phyloP scores from a whole-genome alignment of 2,113 vertebrate genomes.

The Aldabrachelys gigantea region DNA sequence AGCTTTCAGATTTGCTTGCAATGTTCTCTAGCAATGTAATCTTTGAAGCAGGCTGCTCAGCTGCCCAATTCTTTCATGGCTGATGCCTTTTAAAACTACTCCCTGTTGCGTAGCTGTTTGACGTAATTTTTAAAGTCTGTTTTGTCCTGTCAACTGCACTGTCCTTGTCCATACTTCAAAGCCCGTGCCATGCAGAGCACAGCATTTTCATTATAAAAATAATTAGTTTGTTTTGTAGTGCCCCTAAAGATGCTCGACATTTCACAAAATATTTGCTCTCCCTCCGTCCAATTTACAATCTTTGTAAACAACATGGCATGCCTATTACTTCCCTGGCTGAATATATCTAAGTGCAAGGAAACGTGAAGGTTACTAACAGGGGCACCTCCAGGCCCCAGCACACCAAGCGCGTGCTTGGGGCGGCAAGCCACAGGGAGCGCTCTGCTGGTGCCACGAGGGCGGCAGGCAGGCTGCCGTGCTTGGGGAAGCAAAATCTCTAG shows the following conservation, averaged over 20 bases:
- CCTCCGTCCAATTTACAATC: background rate
- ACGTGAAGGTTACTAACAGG: background rate
- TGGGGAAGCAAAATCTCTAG: too few species aligned
- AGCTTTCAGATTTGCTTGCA: background rate
- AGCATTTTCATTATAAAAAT: conserved; percentile 16
- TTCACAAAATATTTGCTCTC: background rate
- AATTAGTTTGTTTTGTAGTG: conserved; percentile 43
- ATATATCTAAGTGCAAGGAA: background rate
- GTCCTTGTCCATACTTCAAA: conserved; percentile 60
- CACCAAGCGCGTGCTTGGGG: too few species aligned
- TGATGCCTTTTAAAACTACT: conserved; percentile 71
- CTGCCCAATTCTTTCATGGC: conserved; percentile 44
- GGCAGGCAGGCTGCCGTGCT: too few species aligned
- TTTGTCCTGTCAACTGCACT: conserved; percentile 67
- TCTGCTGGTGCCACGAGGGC: too few species aligned
- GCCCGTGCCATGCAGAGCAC: conserved; percentile 24
- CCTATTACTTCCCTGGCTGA: background rate
- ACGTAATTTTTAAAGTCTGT: conserved; percentile 69
- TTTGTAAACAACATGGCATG: background rate
- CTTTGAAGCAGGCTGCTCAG: conserved; percentile 11
- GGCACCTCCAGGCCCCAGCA: too few species aligned
- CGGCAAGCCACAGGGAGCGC: too few species aligned
- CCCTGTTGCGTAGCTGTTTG: conserved; percentile 69
- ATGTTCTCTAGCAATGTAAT: conserved; percentile 7
- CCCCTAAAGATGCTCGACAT: background rate